Percentiles rank a stretch among this genome's conserved stretches.
Conservation (phyloP, 2,113 vertebrate genomes). For the Poecilia latipinna region DNA sequence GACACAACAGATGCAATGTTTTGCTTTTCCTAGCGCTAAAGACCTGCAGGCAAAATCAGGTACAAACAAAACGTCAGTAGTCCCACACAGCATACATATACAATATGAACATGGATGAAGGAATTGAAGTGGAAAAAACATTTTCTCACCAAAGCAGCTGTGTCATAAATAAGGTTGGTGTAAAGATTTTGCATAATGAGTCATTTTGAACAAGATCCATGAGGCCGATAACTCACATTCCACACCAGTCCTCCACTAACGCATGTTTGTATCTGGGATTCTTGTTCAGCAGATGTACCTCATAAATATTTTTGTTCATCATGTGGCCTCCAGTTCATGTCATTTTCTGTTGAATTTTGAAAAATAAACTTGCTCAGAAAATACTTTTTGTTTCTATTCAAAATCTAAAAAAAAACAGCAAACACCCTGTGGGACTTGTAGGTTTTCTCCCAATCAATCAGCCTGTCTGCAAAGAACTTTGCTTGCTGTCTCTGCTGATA, state of each 20-base stretch:
- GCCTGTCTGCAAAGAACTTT: constrained; percentile 38
- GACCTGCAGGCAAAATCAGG: background rate
- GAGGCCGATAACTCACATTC: background rate
- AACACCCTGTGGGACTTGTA: background rate
- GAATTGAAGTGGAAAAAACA: background rate
- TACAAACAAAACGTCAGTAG: background rate
- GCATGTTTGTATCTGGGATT: constrained; percentile 28
- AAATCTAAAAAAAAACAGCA: background rate
- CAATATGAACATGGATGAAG: background rate
- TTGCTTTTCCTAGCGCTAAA: background rate
- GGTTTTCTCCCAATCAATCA: constrained; percentile 34
- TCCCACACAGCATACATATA: background rate
- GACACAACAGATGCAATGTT: no score
- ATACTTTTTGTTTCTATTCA: background rate
- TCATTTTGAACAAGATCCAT: constrained; percentile 10
- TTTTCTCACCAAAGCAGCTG: constrained; percentile 27
- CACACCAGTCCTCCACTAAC: background rate
- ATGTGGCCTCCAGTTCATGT: background rate
- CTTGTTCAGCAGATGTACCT: constrained; percentile 37
- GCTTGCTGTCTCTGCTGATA: constrained; percentile 49
- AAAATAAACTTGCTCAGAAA: constrained; percentile 9
- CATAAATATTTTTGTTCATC: constrained; percentile 16
- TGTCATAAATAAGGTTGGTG: background rate
- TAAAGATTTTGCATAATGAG: constrained; percentile 21
- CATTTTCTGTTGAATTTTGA: background rate